These are phyloP conservation scores for Eupeodes latifasciatus DNA, from an alignment of 2,888 invertebrate genomes.

Conservation along the genomic window DNA sequence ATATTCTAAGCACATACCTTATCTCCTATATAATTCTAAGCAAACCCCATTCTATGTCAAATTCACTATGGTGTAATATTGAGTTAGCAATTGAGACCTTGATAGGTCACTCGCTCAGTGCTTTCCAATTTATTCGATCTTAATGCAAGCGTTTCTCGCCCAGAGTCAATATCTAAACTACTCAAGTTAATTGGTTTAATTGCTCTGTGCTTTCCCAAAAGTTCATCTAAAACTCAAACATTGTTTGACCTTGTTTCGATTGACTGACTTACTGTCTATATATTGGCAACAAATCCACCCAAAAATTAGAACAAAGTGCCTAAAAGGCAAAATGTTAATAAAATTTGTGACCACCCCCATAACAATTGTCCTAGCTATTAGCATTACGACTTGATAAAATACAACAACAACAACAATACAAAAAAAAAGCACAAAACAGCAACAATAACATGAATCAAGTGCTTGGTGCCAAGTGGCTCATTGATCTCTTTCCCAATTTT, in stretches of 20 bases:
- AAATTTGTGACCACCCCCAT: background rate
- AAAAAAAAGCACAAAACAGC: constrained; percentile 13
- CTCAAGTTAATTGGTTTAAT: background rate
- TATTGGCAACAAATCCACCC: background rate
- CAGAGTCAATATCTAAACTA: background rate
- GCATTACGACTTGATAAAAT: background rate
- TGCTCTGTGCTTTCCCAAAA: background rate
- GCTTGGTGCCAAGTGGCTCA: constrained; percentile 63
- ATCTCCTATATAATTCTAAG: too few species aligned
- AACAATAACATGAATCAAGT: constrained; percentile 59
- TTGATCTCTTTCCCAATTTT: constrained; percentile 49
- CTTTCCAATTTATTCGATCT: background rate
- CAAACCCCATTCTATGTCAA: background rate
- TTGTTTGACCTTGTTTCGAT: constrained; percentile 8
- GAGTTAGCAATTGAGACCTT: background rate
- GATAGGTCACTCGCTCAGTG: background rate
- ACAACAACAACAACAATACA: background rate
- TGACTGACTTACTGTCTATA: background rate
- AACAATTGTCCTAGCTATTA: constrained; percentile 14
- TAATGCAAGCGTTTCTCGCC: background rate
- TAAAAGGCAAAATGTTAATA: constrained; percentile 22
- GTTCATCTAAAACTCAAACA: background rate
- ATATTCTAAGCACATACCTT: too few species aligned
- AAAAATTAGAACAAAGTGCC: background rate
- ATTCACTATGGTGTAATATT: background rate